Base-by-base conservation (phyloP, 1,140 invertebrate species). In the Homarus americanus region DNA sequence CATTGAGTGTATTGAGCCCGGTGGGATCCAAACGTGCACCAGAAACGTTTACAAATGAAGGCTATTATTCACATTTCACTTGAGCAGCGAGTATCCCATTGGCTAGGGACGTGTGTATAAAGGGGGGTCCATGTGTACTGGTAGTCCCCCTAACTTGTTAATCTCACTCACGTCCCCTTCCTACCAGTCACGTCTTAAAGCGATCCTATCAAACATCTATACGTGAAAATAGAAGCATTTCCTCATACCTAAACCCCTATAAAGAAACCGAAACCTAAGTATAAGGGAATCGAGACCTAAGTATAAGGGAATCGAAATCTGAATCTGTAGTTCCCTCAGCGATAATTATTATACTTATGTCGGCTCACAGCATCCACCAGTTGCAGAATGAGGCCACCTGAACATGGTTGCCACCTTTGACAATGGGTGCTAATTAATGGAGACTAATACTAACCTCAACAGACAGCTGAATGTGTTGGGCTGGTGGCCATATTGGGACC, bases 21-120 rank as follows among this genome's bases (percentile, higher is more conserved):
- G 28, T 9, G 32, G 86, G 86, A 66, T 17, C 28, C 76, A 75
- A 80, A 87, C 53, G 53, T 87, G 58, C 69, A 58, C 66, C 36
- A 76, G 82, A 82, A 90, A 58, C 88, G 82, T 76, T n/a, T 90
- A 90, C 88, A 90, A 90, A 90, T 90, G 88, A 84, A 12, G 44
- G 44, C 73, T 38, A 83, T 90, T 90, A 90, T 75, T 90, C 88
- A 90, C 78, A 78, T 90, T 90, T 82, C 80, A 83, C 76, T 15
- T 36, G 32, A n/a, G n/a, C 28, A 40, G 58, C n/a, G 80, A 34
- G 53, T 28, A 36, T 32, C 7, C 41, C 49, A 80, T 10, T 40
- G 73, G 73, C 17, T 40, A 44, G 73, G 32, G 24, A 69, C 63
- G 28, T 69, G 63, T 32, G 28, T 32, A 69, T 28, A 69, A 69